A percentile compares a stretch with the other conserved stretches of the same genome.
Conservation (phyloP, 1,140 invertebrate genomes). For the Aplysia californica region DNA sequence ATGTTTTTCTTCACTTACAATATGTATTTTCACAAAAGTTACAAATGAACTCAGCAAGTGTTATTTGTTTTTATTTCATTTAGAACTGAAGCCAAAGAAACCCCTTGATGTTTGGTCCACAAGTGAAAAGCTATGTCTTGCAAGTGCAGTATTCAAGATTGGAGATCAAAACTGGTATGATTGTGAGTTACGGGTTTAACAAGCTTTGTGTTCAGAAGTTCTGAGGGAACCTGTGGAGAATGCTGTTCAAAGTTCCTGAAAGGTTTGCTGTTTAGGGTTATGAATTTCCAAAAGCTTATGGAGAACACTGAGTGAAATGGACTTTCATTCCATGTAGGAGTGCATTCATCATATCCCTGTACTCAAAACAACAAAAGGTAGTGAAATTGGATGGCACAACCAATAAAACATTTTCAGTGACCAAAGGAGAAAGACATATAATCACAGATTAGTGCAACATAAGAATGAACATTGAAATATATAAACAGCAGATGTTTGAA, state of each 20-base stretch:
- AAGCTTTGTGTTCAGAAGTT: not conserved
- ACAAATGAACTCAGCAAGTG: not conserved
- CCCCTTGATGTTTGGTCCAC: slow-evolving; percentile 85
- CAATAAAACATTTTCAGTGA: no score
- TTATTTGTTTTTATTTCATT: slow-evolving; percentile 27
- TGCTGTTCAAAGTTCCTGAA: not conserved
- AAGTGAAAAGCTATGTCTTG: slow-evolving; percentile 85
- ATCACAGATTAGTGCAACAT: no score
- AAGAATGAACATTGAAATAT: no score
- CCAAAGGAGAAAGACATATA: no score
- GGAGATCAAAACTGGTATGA: slow-evolving; percentile 92
- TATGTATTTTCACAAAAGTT: not conserved
- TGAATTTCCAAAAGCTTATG: not conserved
- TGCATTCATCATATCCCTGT: not conserved
- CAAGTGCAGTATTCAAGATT: slow-evolving; percentile 86
- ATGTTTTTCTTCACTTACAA: no score
- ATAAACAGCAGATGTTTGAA: no score
- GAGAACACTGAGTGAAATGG: not conserved
- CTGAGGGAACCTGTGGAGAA: not conserved
- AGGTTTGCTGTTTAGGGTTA: not conserved
- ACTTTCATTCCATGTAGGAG: not conserved
- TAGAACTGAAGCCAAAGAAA: slow-evolving; percentile 74
- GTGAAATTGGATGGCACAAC: no score
- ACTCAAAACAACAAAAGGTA: no score
- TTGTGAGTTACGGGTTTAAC: no score